These are phyloP conservation scores for Lagria hirta DNA, from an alignment of 2,888 invertebrate species.

Conservation along the genomic window DNA sequence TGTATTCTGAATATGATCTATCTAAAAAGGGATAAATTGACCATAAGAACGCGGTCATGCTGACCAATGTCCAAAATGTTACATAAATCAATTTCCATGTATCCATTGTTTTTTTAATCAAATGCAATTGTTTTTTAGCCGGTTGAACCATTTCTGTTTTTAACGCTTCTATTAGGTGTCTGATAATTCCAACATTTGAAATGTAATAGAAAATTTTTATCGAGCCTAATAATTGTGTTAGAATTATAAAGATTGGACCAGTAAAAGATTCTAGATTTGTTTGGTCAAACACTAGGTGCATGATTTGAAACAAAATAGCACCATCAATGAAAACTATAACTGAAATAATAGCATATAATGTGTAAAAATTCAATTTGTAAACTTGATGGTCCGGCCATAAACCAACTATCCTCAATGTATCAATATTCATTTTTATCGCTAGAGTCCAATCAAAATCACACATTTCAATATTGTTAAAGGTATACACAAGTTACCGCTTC, in stretches of 20 bases:
- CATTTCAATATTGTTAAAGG: too few species aligned
- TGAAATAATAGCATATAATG: background rate
- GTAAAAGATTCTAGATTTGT: constrained; percentile 1
- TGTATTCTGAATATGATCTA: constrained; percentile 4
- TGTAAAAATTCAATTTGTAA: constrained; percentile 4
- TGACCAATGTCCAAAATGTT: constrained; percentile 13
- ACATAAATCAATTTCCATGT: constrained; percentile 17
- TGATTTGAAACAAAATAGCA: constrained; percentile 2
- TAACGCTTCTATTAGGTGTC: constrained; percentile 4
- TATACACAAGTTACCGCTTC: too few species aligned
- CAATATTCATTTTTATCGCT: constrained; percentile 5
- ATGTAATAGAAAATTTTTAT: constrained; percentile 4
- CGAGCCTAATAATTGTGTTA: constrained; percentile 2
- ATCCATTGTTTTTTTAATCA: constrained; percentile 14
- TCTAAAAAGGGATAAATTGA: constrained; percentile 24
- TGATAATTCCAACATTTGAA: background rate
- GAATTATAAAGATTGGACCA: background rate
- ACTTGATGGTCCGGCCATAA: constrained; percentile 4
- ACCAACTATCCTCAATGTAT: constrained; percentile 4
- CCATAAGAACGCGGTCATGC: constrained; percentile 6
- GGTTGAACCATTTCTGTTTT: constrained; percentile 27
- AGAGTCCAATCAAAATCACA: constrained; percentile 3
- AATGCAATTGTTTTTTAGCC: constrained; percentile 15
- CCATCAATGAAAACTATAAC: background rate
- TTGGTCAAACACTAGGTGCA: constrained; percentile 1